Evolutionary conservation across 2,797 vertebrate species (phyloP), one percentile per base, ranked within the genome.

Genomic region (Tiaroga cobitis): DNA sequence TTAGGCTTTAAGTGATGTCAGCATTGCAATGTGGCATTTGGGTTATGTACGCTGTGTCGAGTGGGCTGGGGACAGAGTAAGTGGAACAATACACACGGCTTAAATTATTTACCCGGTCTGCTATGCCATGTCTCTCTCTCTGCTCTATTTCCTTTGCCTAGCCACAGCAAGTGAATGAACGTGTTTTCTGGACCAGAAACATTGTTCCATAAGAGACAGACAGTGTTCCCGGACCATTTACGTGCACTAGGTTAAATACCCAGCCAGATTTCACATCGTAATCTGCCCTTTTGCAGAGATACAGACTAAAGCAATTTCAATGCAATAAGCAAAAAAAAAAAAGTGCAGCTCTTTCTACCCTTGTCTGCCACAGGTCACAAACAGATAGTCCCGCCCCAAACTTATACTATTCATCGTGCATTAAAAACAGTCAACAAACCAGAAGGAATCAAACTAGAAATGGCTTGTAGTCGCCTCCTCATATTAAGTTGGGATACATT

Each of bases 21-120:
- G 88, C 87, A 86, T 39, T 70, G 86, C 87, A 88, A 74, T 78
- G 85, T 75, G 84, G 81, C 81, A 87, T 87, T 83, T 86, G 86
- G 89, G 90, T 87, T 37, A 88, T 70, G 89, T 91, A 86, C 56
- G 86, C 75, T 81, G 82, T 1, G 18, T 56, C 88, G 21, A 72
- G 83, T 21, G 54, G 63, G 86, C 91, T 92, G 92, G 93, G 91
- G 89, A 92, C 90, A 70, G 87, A 84, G 88, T 91, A 90, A 92
- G 87, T 84, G 88, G 89, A 93, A 93, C 92, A 94, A 93, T 92
- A 88, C 92, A 90, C 89, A 80, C 80, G 39, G 75, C 86, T 87
- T 93, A 75, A 95, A 95, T 94, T 93, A 94, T 95, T 94, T 91
- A 94, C 82, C 87, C 83, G 81, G 88, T 89, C 86, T 75, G 89